Conservation (phyloP, 1,140 invertebrate species). For the Macrotrachela quadricornifera region DNA sequence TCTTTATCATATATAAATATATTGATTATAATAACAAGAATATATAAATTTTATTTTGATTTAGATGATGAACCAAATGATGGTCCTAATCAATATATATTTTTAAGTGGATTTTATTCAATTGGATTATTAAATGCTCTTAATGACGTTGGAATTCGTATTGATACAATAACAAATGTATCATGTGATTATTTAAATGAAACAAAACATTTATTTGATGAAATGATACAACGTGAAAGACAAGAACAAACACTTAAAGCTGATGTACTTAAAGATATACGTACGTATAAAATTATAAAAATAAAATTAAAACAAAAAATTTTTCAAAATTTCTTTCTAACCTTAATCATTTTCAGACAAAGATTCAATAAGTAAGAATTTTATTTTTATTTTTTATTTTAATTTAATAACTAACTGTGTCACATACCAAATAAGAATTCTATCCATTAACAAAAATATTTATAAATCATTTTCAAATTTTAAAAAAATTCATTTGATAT, state of each 20-base stretch:
- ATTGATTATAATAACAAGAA: too few species aligned
- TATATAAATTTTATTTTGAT: not conserved
- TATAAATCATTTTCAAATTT: too few species aligned
- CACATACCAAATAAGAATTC: too few species aligned
- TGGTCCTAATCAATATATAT: slow-evolving; percentile 24
- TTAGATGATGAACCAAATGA: slow-evolving; percentile 32
- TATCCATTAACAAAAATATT: too few species aligned
- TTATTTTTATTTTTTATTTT: too few species aligned
- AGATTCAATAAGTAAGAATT: too few species aligned
- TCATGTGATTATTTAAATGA: not conserved
- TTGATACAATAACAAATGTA: slow-evolving; percentile 10
- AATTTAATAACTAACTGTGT: too few species aligned
- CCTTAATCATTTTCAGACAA: too few species aligned
- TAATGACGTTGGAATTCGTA: slow-evolving; percentile 19
- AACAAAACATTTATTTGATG: not conserved
- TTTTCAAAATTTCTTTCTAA: too few species aligned
- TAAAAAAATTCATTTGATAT: too few species aligned
- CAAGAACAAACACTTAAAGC: slow-evolving; percentile 16
- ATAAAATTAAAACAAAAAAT: not conserved
- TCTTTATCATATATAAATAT: not conserved
- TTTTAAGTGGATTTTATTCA: slow-evolving; percentile 23
- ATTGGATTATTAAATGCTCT: slow-evolving; percentile 19
- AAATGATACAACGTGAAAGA: not conserved
- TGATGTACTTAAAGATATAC: slow-evolving; percentile 15
- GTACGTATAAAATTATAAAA: slow-evolving; percentile 8